Evolutionary conservation across 2,113 vertebrate species (phyloP).

Genomic region (Sarotherodon lohbergeri): DNA sequence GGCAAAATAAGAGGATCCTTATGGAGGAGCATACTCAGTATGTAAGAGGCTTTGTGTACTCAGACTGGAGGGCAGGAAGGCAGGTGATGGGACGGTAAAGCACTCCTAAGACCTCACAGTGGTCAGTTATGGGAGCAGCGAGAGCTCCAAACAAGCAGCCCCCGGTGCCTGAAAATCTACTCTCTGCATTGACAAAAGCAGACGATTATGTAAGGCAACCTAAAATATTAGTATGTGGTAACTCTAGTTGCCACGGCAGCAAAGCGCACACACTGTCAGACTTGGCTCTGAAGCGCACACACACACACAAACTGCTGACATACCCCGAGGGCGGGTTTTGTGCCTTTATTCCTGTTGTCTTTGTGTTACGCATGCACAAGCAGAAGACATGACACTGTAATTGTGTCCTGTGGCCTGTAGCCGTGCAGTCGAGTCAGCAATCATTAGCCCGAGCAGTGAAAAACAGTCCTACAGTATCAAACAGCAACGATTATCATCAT

Average conservation of each 20-base stretch:
- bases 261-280: constrained; percentile 1
- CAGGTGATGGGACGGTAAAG: not conserved
- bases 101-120: not conserved
- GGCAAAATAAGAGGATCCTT: not conserved
- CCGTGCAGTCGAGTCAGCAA: not conserved
- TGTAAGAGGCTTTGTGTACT: not conserved
- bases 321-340: not conserved
- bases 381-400: not conserved
- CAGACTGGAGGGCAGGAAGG: not conserved
- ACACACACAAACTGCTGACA: constrained; percentile 23
- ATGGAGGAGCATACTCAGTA: not conserved
- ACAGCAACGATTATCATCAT: not conserved
- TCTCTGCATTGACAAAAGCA: constrained; percentile 14
- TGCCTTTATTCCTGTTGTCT: not conserved
- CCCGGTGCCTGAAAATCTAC: not conserved
- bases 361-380: not conserved
- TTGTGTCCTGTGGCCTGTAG: not conserved
- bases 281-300: not conserved
- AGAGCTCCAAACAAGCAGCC: not conserved
- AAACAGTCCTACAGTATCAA: not conserved
- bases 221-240: constrained; percentile 35
- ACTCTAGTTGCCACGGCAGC: constrained; percentile 52
- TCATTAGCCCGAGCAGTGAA: not conserved
- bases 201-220: constrained; percentile 35
- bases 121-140: not conserved